Base-by-base conservation (phyloP, 2,888 invertebrate species). In the Catocala sponsa region DNA sequence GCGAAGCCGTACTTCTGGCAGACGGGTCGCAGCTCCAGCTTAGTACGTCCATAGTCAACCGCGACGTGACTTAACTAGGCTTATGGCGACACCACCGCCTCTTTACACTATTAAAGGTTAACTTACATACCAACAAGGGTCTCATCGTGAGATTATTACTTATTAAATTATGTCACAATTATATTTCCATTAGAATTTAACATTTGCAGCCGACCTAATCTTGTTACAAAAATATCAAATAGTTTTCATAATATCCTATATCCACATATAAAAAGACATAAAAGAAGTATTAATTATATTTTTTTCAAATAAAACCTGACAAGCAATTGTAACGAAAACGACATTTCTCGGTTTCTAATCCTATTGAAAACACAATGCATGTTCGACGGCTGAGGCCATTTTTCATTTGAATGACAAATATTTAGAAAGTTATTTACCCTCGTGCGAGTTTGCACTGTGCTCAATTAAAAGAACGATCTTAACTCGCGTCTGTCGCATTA, bases 391-490 rank as follows among this genome's bases (percentile, higher is more conserved):
- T 84, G 83, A 76, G 81, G 83, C 89, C 90, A 92, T 94, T 92
- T 91, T 92, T 93, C 93, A 94, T 91, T 89, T 88, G 82, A 87
- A 91, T 87, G 91, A 91, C 92, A 93, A 94, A 94, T 93, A 92
- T 94, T 94, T 91, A 89, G 93, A 94, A 93, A 91, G 92, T 88
- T 92, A 92, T 94, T 92, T 91, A 89, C 91, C 85, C 86, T 86
- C 85, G 89, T 88, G 86, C 83, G 86, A 86, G 84, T 87, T 83
- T 82, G 83, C 85, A 85, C 80, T 82, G 81, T 73, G 82, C 82
- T 88, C 91, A 89, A 92, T 93, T 90, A 91, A 86, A 87, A 87
- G 88, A 87, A 82, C 81, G 84, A 85, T 84, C 79, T 81, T 77
- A 74, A 84, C 74, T 82, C 84, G 79, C 81, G 75, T 82, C 80